Percentiles rank a stretch among this genome's conserved stretches.
Conservation (phyloP, 2,797 vertebrate species). For the Diceros bicornis region DNA sequence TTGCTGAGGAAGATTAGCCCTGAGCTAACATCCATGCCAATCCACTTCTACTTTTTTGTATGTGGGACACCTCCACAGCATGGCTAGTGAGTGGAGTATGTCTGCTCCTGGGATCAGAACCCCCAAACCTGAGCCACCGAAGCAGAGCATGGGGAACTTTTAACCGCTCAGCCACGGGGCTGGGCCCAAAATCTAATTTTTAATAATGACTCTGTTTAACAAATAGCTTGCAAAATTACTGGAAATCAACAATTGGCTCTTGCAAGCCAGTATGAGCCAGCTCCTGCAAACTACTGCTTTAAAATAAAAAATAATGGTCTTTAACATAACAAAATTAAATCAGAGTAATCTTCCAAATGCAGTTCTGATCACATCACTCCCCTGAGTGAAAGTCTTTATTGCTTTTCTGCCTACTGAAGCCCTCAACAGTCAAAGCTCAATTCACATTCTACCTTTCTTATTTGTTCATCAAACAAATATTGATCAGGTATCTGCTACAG, state of each 20-base stretch:
- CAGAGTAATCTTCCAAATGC: constrained; percentile 24
- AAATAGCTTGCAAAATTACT: constrained; percentile 49
- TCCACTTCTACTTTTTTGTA: too few species aligned
- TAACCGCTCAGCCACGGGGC: too few species aligned
- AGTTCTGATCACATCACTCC: constrained; percentile 2
- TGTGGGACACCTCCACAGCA: too few species aligned
- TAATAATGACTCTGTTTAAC: constrained; percentile 35
- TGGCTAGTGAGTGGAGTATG: too few species aligned
- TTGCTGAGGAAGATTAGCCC: too few species aligned
- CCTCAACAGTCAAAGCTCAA: neutral
- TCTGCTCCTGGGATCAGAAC: too few species aligned
- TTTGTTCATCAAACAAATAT: constrained; percentile 54
- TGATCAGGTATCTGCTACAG: neutral
- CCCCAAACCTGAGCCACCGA: too few species aligned
- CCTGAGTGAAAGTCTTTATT: constrained; percentile 44
- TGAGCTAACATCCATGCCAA: too few species aligned
- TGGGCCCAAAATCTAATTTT: neutral
- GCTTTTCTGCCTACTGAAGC: constrained; percentile 35
- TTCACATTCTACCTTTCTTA: constrained; percentile 37
- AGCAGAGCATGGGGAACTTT: too few species aligned
- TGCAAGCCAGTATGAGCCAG: constrained; percentile 34
- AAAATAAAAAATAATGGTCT: constrained; percentile 43
- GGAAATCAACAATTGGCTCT: constrained; percentile 10
- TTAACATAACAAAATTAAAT: constrained; percentile 58
- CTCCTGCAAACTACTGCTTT: constrained; percentile 47